These are phyloP conservation scores for Xylocopa sonorina DNA, from an alignment of 1,140 invertebrate genomes.

Conservation along the genomic window DNA sequence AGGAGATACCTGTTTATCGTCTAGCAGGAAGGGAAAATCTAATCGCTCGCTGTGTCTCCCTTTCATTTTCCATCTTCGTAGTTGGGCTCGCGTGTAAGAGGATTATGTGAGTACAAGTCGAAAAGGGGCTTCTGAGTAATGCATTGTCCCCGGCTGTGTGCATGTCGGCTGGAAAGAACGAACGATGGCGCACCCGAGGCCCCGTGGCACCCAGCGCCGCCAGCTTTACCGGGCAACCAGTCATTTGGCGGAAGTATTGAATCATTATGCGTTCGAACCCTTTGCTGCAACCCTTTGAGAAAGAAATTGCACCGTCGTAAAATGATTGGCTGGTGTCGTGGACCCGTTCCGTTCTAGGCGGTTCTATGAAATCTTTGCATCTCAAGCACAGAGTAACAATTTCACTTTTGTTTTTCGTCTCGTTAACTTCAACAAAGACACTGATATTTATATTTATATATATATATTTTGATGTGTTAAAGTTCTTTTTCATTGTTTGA, in stretches of 20 bases:
- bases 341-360: not conserved
- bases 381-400: not conserved
- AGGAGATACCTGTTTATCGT: constrained; percentile 45
- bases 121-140: constrained; percentile 50
- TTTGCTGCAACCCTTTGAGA: not conserved
- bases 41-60: constrained; percentile 48
- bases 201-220: not conserved
- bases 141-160: constrained; percentile 39
- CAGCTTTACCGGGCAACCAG: not conserved
- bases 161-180: constrained; percentile 50
- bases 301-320: not conserved
- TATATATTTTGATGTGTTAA: no score
- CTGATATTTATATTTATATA: no score
- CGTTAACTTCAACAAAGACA: not conserved
- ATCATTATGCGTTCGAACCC: not conserved
- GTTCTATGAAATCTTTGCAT: not conserved
- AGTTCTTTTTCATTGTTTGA: no score
- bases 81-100: constrained; percentile 38
- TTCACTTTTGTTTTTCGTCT: not conserved
- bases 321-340: not conserved
- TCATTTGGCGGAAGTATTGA: constrained; percentile 19
- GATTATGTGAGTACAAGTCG: constrained; percentile 59
- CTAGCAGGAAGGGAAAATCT: constrained; percentile 40
- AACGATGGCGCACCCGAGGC: constrained; percentile 32
- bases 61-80: constrained; percentile 49